A percentile compares a stretch with the other conserved stretches of the same genome.
Conservation (phyloP, 2,797 vertebrate species). For the Iguana delicatissima region DNA sequence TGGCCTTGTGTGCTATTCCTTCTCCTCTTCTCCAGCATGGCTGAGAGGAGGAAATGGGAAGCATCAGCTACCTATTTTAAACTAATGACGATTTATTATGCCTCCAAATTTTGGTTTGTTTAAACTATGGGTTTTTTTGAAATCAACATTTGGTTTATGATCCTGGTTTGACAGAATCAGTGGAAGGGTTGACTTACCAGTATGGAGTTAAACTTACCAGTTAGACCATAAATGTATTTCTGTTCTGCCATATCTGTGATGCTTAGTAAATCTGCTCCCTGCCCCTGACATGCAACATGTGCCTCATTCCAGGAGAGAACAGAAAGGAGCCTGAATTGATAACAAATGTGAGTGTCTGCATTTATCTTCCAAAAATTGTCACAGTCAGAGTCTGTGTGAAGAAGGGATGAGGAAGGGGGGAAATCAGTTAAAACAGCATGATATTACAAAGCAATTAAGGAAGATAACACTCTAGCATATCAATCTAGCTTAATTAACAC, state of each 20-base stretch:
- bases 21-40: neutral
- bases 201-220: slow-evolving; percentile 72
- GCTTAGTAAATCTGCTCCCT: slow-evolving; percentile 91
- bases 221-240: slow-evolving; percentile 87
- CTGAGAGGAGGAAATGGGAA: neutral
- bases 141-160: neutral
- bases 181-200: neutral
- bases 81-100: neutral
- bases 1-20: no score
- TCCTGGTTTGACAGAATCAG: neutral
- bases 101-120: neutral
- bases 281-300: slow-evolving; percentile 86
- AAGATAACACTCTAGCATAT: slow-evolving; percentile 19
- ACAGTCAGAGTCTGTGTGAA: slow-evolving; percentile 81
- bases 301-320: slow-evolving; percentile 92
- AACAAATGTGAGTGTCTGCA: slow-evolving; percentile 83
- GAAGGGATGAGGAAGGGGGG: neutral
- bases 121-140: neutral
- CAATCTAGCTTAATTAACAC: slow-evolving; percentile 34
- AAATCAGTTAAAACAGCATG: slow-evolving; percentile 20
- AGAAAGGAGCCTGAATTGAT: slow-evolving; percentile 92
- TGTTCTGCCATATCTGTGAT: slow-evolving; percentile 85
- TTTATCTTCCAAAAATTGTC: slow-evolving; percentile 88
- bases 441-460: slow-evolving; percentile 47
- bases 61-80: neutral